A percentile compares a stretch with the other conserved stretches of the same genome.
Conservation (phyloP, 2,113 vertebrate species). For the Fregata magnificens region DNA sequence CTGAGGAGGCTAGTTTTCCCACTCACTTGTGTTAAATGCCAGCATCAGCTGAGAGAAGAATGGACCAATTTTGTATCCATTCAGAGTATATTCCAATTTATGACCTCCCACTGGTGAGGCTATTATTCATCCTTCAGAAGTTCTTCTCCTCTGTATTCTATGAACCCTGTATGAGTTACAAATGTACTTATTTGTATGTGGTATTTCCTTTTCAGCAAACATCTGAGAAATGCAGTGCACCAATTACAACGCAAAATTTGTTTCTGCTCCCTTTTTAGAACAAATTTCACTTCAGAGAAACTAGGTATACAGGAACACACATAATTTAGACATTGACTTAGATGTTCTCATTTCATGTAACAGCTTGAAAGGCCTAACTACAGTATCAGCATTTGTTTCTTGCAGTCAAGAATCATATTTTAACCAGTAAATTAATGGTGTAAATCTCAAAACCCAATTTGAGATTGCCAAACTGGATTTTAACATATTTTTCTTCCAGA, state of each 20-base stretch:
- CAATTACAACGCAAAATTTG: neutral
- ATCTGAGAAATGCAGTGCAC: neutral
- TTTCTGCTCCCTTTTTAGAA: neutral
- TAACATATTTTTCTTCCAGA: slow-evolving; percentile 7
- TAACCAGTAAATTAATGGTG: neutral
- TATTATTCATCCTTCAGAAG: neutral
- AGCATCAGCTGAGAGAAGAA: neutral
- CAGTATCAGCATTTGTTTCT: neutral
- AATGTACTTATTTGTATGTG: neutral
- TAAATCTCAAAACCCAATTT: neutral
- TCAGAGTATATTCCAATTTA: neutral
- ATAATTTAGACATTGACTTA: neutral
- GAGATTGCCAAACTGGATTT: neutral
- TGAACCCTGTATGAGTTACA: neutral
- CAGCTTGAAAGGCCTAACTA: neutral
- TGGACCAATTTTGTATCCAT: neutral
- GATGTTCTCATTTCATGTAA: neutral
- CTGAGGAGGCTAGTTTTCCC: neutral
- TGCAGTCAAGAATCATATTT: neutral
- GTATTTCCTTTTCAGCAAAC: neutral
- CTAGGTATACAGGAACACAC: neutral
- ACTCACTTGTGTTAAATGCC: neutral
- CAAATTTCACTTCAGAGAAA: neutral
- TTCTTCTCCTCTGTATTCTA: neutral
- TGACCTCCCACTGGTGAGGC: neutral